phyloP scores from a whole-genome alignment of 92 coral and sea anemone species.

The Porites divaricata region DNA sequence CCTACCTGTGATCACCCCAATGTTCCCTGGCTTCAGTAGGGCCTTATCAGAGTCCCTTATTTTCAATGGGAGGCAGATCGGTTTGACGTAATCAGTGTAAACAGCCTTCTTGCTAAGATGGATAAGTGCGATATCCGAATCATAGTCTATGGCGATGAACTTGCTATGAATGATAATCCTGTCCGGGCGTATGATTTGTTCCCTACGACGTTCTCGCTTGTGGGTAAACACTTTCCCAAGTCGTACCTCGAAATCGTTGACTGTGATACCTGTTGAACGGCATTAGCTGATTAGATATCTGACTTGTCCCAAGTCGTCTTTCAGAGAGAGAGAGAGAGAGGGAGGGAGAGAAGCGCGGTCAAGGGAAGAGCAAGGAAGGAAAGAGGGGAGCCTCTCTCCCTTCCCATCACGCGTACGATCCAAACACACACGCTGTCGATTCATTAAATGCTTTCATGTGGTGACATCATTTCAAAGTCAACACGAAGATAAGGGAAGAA shows the following conservation, averaged over 20 bases:
- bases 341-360: too few species aligned
- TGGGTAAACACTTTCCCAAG: conserved; percentile 82
- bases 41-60: conserved; percentile 24
- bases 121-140: conserved; percentile 90
- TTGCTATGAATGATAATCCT: conserved; percentile 65
- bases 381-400: too few species aligned
- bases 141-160: conserved; percentile 61
- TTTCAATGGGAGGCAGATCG: conserved; percentile 81
- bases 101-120: conserved; percentile 60
- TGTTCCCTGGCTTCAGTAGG: conserved; percentile 38
- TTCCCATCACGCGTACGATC: too few species aligned
- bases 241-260: conserved; percentile 58
- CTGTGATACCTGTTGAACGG: background rate
- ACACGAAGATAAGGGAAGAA: too few species aligned
- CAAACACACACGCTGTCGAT: too few species aligned
- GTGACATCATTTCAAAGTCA: too few species aligned
- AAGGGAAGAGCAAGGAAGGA: too few species aligned
- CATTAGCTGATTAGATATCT: background rate
- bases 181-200: conserved; percentile 64
- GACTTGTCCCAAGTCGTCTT: too few species aligned
- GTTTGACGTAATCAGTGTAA: conserved; percentile 86
- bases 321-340: too few species aligned
- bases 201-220: conserved; percentile 47
- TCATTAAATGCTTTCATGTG: too few species aligned
- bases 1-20: conserved; percentile 48